phyloP scores from a whole-genome alignment of 2,888 invertebrate species.

The Lithophane ornitopus region DNA sequence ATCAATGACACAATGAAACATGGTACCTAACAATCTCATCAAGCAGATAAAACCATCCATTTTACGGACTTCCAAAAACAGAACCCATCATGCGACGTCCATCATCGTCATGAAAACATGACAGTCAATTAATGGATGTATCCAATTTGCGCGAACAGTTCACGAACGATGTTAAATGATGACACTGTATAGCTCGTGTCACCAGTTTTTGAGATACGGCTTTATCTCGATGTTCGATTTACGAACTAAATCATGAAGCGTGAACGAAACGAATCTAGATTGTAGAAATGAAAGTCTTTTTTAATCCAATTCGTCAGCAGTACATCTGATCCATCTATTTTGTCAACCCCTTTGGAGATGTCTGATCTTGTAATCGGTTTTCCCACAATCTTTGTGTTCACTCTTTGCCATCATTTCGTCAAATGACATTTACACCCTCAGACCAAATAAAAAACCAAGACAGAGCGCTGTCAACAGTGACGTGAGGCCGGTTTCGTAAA shows the following conservation, averaged over 20 bases:
- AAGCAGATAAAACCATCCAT: not conserved
- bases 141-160: slow-evolving; percentile 44
- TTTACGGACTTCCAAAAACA: slow-evolving; percentile 1
- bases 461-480: no score
- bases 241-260: not conserved
- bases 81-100: slow-evolving; percentile 36
- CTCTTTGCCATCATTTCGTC: not conserved
- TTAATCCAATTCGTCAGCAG: not conserved
- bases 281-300: not conserved
- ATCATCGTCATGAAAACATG: slow-evolving; percentile 50
- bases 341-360: not conserved
- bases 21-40: not conserved
- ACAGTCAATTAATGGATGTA: slow-evolving; percentile 59
- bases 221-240: slow-evolving; percentile 10
- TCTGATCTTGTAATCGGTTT: not conserved
- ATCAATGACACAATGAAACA: not conserved
- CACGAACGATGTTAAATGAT: slow-evolving; percentile 15
- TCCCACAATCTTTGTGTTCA: not conserved
- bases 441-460: no score
- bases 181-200: slow-evolving; percentile 12
- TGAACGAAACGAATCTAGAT: not conserved
- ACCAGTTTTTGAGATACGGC: slow-evolving; percentile 23
- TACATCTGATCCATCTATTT: not conserved
- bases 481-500: no score
- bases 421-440: not conserved